phyloP scores from a whole-genome alignment of 2,797 vertebrate species.

The Masticophis lateralis region DNA sequence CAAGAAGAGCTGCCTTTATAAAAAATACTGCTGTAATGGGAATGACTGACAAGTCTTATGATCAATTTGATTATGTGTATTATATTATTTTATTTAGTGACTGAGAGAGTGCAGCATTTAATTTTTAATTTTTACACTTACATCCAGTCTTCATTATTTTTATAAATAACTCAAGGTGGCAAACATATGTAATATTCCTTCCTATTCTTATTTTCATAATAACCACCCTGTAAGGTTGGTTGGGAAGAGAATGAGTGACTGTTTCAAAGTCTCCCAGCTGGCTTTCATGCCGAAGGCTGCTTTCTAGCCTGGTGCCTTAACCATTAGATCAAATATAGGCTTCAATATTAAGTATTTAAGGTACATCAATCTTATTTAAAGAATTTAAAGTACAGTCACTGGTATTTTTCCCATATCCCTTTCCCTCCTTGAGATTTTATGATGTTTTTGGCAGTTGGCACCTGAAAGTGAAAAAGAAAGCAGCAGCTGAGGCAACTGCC shows the following conservation, averaged over 20 bases:
- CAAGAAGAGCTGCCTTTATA: neutral
- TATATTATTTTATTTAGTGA: neutral
- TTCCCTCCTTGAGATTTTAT: neutral
- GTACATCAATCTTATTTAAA: neutral
- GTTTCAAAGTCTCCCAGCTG: neutral
- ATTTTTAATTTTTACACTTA: neutral
- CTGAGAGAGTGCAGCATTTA: neutral
- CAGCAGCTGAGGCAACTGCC: neutral
- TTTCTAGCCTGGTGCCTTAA: neutral
- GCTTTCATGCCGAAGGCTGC: neutral
- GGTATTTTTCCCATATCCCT: neutral
- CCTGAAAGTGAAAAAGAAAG: neutral
- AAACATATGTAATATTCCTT: neutral
- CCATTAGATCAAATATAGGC: neutral
- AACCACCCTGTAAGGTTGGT: neutral
- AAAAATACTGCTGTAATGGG: neutral
- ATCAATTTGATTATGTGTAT: neutral
- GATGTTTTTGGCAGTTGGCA: neutral
- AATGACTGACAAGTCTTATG: neutral
- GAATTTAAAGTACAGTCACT: neutral
- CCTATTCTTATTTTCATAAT: neutral
- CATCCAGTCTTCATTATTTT: neutral
- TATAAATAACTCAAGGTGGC: neutral
- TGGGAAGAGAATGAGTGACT: neutral
- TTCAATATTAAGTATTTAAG: neutral